Evolutionary conservation across 1,140 invertebrate species (phyloP).

Genomic region (Drosophila pachea): DNA sequence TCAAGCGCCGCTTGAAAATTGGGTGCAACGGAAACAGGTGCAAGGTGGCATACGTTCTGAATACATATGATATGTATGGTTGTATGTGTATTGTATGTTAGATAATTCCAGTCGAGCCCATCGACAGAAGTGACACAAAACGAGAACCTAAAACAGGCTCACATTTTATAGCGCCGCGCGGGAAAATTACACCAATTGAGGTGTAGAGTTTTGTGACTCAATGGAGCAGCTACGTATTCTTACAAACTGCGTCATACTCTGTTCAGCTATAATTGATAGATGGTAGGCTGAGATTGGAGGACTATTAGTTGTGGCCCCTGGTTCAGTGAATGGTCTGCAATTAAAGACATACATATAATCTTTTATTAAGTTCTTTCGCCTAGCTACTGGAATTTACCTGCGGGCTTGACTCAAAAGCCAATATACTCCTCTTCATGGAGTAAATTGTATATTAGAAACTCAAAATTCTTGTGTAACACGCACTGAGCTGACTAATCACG

Average conservation of each 20-base stretch:
- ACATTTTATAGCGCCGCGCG: conserved; percentile 29
- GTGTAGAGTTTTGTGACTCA: conserved; percentile 50
- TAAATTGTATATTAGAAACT: not conserved
- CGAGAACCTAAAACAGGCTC: conserved; percentile 44
- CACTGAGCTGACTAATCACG: conserved; percentile 61
- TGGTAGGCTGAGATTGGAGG: no score
- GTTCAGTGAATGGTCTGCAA: no score
- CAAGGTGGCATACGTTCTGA: conserved; percentile 4
- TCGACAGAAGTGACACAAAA: conserved; percentile 52
- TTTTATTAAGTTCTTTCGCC: no score
- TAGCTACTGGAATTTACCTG: no score
- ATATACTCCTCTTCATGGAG: not conserved
- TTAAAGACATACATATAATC: no score
- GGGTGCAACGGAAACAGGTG: conserved; percentile 73
- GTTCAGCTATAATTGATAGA: not conserved
- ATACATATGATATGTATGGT: no score
- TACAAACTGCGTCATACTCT: not conserved
- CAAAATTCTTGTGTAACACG: conserved; percentile 52
- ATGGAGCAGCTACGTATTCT: not conserved
- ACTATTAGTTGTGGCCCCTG: not conserved
- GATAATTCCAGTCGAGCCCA: conserved; percentile 10
- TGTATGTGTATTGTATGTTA: conserved; percentile 2
- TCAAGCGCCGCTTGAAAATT: conserved; percentile 27
- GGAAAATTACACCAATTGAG: conserved; percentile 19
- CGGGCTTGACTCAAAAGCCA: not conserved